Evolutionary conservation across 64 coral and sea anemone species (phyloP).

Genomic region (Platygyra sinensis): DNA sequence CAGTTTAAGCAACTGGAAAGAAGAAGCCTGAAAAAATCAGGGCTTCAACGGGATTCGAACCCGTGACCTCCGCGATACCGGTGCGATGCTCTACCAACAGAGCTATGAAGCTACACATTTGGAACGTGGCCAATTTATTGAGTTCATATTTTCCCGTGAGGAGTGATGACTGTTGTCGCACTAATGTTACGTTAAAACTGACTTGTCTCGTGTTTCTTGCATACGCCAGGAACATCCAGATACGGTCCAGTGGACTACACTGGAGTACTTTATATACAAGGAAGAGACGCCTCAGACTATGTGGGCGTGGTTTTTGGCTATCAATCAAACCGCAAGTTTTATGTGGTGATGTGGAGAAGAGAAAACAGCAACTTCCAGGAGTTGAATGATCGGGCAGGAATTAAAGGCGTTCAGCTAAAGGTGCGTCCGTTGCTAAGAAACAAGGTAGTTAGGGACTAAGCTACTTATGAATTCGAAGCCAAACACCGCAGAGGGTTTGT

Average conservation of each 20-base stretch:
- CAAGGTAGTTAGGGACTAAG: background rate
- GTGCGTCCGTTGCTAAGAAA: background rate
- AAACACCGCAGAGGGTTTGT: no score
- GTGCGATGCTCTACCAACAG: no score
- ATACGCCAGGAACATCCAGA: slow-evolving; percentile 8
- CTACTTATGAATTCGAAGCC: background rate
- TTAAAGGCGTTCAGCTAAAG: slow-evolving; percentile 73
- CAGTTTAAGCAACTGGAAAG: no score
- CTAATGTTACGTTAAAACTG: no score
- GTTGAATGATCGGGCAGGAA: slow-evolving; percentile 43
- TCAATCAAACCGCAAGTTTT: slow-evolving; percentile 79
- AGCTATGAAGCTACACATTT: no score
- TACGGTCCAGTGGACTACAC: slow-evolving; percentile 77
- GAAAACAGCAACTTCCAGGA: slow-evolving; percentile 66
- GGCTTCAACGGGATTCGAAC: no score
- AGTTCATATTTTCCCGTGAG: no score
- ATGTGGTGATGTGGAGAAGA: slow-evolving; percentile 81
- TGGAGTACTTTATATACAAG: slow-evolving; percentile 71
- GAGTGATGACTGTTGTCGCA: no score
- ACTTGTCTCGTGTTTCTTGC: no score
- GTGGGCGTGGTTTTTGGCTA: slow-evolving; percentile 81
- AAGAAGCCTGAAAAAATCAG: no score
- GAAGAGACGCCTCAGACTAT: slow-evolving; percentile 60
- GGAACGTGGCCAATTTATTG: no score
- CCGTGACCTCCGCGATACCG: no score